These are phyloP conservation scores for Anthrax anthrax DNA, from an alignment of 2,888 invertebrate species.

Conservation along the genomic window DNA sequence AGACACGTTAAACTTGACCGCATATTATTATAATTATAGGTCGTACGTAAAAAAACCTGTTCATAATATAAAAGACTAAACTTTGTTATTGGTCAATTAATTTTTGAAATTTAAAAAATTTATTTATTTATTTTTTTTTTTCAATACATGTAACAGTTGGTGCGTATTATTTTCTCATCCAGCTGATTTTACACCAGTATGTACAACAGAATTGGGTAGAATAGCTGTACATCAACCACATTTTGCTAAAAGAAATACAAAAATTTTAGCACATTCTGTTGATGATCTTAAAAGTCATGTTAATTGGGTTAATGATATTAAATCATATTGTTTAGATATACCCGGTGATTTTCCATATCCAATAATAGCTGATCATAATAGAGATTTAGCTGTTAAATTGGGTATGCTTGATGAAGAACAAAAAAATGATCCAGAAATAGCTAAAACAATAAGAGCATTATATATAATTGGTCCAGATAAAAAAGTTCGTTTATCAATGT, in stretches of 20 bases:
- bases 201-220: constrained; percentile 72
- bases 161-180: constrained; percentile 79
- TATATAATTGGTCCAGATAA: constrained; percentile 72
- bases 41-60: too few relatives aligned
- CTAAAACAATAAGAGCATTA: constrained; percentile 58
- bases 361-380: constrained; percentile 62
- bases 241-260: constrained; percentile 56
- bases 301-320: constrained; percentile 64
- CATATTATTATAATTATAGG: too few relatives aligned
- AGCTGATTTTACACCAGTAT: constrained; percentile 79
- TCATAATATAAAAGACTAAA: too few relatives aligned
- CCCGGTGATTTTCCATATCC: constrained; percentile 64
- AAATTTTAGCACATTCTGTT: constrained; percentile 67
- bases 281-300: constrained; percentile 59
- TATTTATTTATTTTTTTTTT: constrained; percentile 1
- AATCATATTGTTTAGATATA: constrained; percentile 53
- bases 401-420: constrained; percentile 70
- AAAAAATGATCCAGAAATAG: constrained; percentile 47
- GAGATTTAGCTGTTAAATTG: constrained; percentile 54
- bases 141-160: constrained; percentile 46
- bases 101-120: not conserved
- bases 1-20: too few relatives aligned
- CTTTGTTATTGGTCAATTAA: not conserved
- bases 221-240: constrained; percentile 53
- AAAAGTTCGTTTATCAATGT: constrained; percentile 62